Evolutionary conservation across 2,113 vertebrate species (phyloP).

Genomic region (Turnix velox): DNA sequence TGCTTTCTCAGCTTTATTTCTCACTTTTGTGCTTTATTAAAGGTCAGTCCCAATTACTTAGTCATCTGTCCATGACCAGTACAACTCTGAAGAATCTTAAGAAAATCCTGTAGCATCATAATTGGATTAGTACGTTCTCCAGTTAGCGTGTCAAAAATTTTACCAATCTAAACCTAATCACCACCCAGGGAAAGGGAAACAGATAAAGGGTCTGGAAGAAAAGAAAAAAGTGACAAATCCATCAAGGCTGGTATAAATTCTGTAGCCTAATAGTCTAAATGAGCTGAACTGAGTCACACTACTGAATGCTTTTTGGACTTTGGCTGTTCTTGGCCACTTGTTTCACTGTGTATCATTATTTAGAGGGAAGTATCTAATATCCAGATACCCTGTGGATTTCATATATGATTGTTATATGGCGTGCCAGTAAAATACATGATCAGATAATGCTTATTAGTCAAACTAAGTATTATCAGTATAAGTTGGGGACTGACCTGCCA

Average conservation of each 20-base stretch:
- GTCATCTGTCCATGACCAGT: not conserved
- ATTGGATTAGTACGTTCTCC: slow-evolving; percentile 9
- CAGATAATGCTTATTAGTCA: not conserved
- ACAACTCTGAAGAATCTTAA: not conserved
- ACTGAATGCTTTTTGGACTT: not conserved
- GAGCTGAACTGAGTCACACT: not conserved
- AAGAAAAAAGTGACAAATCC: not conserved
- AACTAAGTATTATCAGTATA: no score
- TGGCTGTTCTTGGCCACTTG: not conserved
- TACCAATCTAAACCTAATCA: not conserved
- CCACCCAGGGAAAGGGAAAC: not conserved
- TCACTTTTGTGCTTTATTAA: no score
- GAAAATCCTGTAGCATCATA: not conserved
- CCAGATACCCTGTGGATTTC: not conserved
- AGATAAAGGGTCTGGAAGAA: not conserved
- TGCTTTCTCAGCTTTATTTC: not conserved
- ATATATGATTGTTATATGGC: not conserved
- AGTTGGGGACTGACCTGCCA: no score
- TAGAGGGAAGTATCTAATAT: not conserved
- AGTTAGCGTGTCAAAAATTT: not conserved
- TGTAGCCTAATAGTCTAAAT: not conserved
- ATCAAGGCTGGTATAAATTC: not conserved
- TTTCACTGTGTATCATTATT: not conserved
- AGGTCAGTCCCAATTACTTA: not conserved
- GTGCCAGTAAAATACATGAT: not conserved